Evolutionary conservation across 2,888 invertebrate species (phyloP), one percentile per base, ranked within the genome.

Genomic region (Eudasyphora cyanicolor): DNA sequence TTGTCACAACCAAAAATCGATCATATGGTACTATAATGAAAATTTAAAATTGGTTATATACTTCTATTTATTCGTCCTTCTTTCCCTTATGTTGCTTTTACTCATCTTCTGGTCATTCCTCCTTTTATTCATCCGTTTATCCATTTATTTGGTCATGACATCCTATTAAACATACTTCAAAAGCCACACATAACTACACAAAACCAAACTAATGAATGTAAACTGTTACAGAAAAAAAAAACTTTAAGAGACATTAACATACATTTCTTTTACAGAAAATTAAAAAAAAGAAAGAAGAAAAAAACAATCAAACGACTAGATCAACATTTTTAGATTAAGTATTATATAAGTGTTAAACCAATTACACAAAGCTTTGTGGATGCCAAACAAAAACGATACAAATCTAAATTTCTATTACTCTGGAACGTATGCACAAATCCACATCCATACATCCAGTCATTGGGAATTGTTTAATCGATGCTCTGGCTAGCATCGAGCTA

Each of bases 321-420:
- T n/a, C 24, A 17, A 35, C n/a, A 32, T 54, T 32, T 64, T 19
- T 51, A 57, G 60, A 78, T 45, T 57, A 74, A 38, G 57, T 57
- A 24, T 81, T 81, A 69, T 69, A 74, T 81, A 81, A 81, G 81
- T 81, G 81, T 76, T 76, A 76, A 76, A 49, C 57, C 76, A 81
- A 76, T 81, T 81, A 73, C 71, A 49, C 17, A 32, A 42, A 69
- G 64, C 14, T 29, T 71, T 32, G 42, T 62, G n/a, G 35, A 64
- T 64, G 64, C 38, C 62, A 57, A n/a, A 71, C 71, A 71, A 24
- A 24, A 29, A 45, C 21, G 24, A 54, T 17, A 51, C 60, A 60
- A 60, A 32, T 60, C 60, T 60, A 60, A 60, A 60, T 60, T 57
- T 60, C 60, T 29, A 60, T 60, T 60, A 27, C 49, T n/a, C n/a